Evolutionary conservation across 2,888 invertebrate species (phyloP).

Genomic region (Nudaria mundana): DNA sequence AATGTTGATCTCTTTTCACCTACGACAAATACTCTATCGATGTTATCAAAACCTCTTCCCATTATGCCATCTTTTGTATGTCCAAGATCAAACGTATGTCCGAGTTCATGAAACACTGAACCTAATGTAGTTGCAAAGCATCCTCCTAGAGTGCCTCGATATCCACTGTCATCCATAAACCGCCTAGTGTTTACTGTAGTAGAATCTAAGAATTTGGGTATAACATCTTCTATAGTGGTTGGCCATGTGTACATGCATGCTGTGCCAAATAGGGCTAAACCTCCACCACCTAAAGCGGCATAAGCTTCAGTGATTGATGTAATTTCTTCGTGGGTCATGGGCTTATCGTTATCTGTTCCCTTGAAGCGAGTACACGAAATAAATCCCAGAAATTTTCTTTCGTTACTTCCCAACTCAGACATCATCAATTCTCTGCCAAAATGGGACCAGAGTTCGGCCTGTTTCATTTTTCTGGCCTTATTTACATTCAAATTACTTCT

Average conservation of each 20-base stretch:
- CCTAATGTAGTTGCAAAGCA: constrained; percentile 96
- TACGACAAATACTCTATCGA: constrained; percentile 88
- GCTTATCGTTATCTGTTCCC: constrained; percentile 81
- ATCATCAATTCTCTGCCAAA: constrained; percentile 93
- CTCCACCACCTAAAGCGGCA: constrained; percentile 95
- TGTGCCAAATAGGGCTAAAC: constrained; percentile 94
- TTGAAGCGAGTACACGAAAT: constrained; percentile 92
- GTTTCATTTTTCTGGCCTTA: constrained; percentile 86
- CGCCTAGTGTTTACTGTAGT: constrained; percentile 85
- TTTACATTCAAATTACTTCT: constrained; percentile 85
- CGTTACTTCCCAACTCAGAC: constrained; percentile 82
- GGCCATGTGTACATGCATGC: constrained; percentile 97
- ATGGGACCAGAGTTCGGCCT: constrained; percentile 91
- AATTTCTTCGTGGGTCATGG: constrained; percentile 85
- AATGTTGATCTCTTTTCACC: constrained; percentile 73
- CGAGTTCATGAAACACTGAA: constrained; percentile 95
- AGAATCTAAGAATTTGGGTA: constrained; percentile 71
- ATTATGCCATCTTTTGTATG: constrained; percentile 95
- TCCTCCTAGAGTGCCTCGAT: constrained; percentile 91
- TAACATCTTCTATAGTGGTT: constrained; percentile 83
- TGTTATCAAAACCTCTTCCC: constrained; percentile 94
- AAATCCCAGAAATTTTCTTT: constrained; percentile 93
- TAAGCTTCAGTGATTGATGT: constrained; percentile 87
- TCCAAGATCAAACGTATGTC: constrained; percentile 96
- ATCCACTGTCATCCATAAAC: constrained; percentile 96